Conservation (phyloP, 1,140 invertebrate species). For the Neocloeon triangulifer region DNA sequence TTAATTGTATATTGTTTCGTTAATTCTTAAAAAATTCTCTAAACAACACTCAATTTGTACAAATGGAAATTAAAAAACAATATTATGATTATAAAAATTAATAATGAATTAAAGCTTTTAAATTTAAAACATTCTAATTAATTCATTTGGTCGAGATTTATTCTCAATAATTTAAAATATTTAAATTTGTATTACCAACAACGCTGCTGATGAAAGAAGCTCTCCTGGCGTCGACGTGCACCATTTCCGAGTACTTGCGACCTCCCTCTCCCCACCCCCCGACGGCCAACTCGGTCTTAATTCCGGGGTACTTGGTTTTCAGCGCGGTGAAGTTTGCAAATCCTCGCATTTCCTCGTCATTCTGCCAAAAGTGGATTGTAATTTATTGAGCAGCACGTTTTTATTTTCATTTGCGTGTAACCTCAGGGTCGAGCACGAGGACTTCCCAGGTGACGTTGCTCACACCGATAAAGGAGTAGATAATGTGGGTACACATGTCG, state of each 20-base stretch:
- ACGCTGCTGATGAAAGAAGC: conserved; percentile 50
- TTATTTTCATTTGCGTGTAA: too few relatives aligned
- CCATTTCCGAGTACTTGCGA: conserved; percentile 60
- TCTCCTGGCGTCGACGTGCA: conserved; percentile 36
- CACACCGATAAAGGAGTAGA: conserved; percentile 79
- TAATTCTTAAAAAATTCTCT: too few relatives aligned
- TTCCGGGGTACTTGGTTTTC: conserved; percentile 38
- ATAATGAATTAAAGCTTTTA: too few relatives aligned
- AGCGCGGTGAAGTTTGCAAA: conserved; percentile 64
- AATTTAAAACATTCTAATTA: too few relatives aligned
- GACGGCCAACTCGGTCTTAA: conserved; percentile 60
- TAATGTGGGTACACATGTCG: conserved; percentile 62
- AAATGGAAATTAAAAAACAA: too few relatives aligned
- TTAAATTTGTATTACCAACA: conserved; percentile 29
- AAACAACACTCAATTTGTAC: too few relatives aligned
- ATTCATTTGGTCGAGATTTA: too few relatives aligned
- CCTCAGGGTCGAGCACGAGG: conserved; percentile 56
- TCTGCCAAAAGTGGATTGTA: conserved; percentile 22
- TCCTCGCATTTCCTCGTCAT: conserved; percentile 50
- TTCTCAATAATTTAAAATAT: too few relatives aligned
- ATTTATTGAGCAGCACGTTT: too few relatives aligned
- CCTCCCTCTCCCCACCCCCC: conserved; percentile 78
- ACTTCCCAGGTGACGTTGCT: conserved; percentile 52
- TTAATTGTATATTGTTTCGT: too few relatives aligned
- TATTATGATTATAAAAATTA: too few relatives aligned